phyloP scores from a whole-genome alignment of 2,113 vertebrate species.

The Tenebrosternarchus preto region DNA sequence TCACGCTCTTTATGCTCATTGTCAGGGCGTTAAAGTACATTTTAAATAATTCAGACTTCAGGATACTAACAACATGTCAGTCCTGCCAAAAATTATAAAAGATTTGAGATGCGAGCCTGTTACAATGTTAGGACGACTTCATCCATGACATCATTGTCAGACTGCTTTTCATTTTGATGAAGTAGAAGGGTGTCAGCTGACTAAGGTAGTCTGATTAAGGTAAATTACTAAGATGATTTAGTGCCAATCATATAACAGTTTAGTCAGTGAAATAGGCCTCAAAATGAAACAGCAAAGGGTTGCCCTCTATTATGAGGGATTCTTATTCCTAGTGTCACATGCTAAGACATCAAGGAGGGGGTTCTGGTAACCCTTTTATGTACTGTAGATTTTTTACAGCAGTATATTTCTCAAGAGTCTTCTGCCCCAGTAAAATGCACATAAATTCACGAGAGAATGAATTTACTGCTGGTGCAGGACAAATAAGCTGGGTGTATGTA shows the following conservation, averaged over 20 bases:
- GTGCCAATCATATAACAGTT: conserved; percentile 60
- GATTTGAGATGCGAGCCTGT: conserved; percentile 52
- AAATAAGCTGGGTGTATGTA: conserved; percentile 18
- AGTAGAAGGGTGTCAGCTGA: conserved; percentile 26
- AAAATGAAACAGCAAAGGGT: conserved; percentile 53
- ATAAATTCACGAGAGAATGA: conserved; percentile 60
- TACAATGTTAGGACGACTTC: conserved; percentile 52
- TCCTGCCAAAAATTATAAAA: conserved; percentile 63
- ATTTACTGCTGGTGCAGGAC: conserved; percentile 54
- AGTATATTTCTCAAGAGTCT: conserved; percentile 55
- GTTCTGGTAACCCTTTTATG: conserved; percentile 57
- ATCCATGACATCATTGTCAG: conserved; percentile 51
- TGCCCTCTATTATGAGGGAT: conserved; percentile 50
- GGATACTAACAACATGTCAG: conserved; percentile 63
- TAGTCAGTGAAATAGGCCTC: conserved; percentile 56
- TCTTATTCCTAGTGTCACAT: conserved; percentile 59
- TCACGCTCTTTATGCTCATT: conserved; percentile 47
- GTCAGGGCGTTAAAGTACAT: conserved; percentile 64
- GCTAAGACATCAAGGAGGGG: conserved; percentile 57
- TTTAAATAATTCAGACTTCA: conserved; percentile 70
- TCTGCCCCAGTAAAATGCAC: conserved; percentile 40
- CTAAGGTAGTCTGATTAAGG: conserved; percentile 23
- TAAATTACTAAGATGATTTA: conserved; percentile 33
- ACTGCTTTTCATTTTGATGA: conserved; percentile 13
- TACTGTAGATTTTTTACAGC: conserved; percentile 68